Evolutionary conservation across 1,140 invertebrate species (phyloP).

Genomic region (Drosophila sucinea): DNA sequence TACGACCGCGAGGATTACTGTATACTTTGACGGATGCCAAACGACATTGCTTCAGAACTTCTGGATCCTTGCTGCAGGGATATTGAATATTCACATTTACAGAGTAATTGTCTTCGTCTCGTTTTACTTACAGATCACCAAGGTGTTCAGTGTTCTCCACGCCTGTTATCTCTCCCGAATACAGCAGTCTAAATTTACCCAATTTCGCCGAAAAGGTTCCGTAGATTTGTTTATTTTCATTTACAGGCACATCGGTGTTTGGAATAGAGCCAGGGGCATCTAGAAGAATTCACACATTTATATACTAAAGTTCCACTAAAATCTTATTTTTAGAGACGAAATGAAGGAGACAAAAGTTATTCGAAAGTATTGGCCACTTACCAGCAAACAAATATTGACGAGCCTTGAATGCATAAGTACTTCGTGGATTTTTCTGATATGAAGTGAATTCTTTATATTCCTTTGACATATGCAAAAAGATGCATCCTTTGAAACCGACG

Average conservation of each 20-base stretch:
- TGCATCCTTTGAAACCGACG: conserved; percentile 16
- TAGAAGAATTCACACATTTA: not conserved
- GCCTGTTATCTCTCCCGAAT: conserved; percentile 26
- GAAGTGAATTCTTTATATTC: accelerated
- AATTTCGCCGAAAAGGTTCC: conserved; percentile 31
- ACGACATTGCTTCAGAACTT: conserved; percentile 19
- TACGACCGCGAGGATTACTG: accelerated
- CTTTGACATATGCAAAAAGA: not conserved
- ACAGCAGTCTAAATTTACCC: conserved; percentile 27
- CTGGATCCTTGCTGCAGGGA: conserved; percentile 12
- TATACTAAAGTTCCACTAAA: too few species aligned
- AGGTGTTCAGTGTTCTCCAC: conserved; percentile 27
- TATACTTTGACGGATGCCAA: not conserved
- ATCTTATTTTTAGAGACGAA: not conserved
- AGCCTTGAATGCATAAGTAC: conserved; percentile 17
- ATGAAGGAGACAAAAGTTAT: not conserved
- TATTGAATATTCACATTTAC: not conserved
- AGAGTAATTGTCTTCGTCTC: not conserved
- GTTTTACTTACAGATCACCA: conserved; percentile 29
- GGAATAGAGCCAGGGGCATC: conserved; percentile 6
- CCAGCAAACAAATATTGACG: conserved; percentile 29
- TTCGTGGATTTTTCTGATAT: not conserved
- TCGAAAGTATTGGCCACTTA: conserved; percentile 1
- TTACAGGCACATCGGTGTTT: not conserved
- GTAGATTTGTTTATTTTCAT: conserved; percentile 22